Evolutionary conservation across 1,140 invertebrate species (phyloP).

Genomic region (Linepithema humile): DNA sequence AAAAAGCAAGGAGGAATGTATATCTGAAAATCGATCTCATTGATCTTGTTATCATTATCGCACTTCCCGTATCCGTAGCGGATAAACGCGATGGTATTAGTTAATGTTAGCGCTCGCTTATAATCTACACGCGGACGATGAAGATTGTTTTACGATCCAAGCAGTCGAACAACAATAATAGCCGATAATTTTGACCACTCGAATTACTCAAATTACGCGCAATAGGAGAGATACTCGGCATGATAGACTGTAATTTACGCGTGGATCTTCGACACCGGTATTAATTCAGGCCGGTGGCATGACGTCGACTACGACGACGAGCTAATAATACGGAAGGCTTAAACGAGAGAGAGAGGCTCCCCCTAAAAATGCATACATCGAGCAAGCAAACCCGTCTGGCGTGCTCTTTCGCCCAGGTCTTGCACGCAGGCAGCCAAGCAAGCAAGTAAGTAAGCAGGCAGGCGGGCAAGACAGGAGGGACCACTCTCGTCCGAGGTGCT

Average conservation of each 20-base stretch:
- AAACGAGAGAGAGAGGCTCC: conserved; percentile 25
- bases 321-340: conserved; percentile 41
- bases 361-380: conserved; percentile 44
- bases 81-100: neutral
- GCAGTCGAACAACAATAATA: neutral
- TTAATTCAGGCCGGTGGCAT: conserved; percentile 18
- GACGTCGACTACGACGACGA: conserved; percentile 15
- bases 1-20: neutral
- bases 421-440: neutral
- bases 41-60: neutral
- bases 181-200: neutral
- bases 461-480: neutral
- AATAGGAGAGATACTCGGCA: neutral
- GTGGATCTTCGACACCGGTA: conserved; percentile 1
- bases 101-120: neutral
- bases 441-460: neutral
- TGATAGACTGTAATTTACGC: conserved; percentile 8
- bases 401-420: conserved; percentile 23
- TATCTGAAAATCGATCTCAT: conserved; percentile 12
- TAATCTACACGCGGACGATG: neutral
- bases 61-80: neutral
- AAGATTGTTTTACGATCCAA: neutral
- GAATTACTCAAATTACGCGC: conserved; percentile 3
- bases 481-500: conserved; percentile 23
- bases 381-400: conserved; percentile 28